phyloP scores from a whole-genome alignment of 2,113 vertebrate species.

The Charina bottae region DNA sequence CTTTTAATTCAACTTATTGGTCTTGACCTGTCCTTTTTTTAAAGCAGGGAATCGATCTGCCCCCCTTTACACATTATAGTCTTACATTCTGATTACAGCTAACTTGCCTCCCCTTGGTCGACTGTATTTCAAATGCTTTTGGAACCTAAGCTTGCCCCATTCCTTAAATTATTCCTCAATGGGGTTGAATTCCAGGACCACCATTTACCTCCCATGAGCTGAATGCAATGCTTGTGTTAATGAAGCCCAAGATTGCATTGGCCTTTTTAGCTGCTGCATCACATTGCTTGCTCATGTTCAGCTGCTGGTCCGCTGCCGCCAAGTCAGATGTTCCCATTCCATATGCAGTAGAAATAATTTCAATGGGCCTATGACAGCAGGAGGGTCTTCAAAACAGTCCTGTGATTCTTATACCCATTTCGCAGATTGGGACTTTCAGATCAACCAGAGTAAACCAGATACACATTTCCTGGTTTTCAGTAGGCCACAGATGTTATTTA shows the following conservation, averaged over 20 bases:
- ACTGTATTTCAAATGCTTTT: background rate
- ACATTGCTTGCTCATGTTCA: background rate
- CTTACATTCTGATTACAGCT: background rate
- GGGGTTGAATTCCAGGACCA: background rate
- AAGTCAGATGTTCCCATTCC: background rate
- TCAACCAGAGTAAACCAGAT: background rate
- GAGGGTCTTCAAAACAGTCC: background rate
- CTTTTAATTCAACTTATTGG: background rate
- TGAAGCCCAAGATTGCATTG: background rate
- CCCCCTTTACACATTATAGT: background rate
- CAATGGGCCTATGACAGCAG: background rate
- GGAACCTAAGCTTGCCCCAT: background rate
- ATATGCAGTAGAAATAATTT: background rate
- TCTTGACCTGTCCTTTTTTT: background rate
- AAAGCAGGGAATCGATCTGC: background rate
- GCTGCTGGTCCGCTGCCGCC: background rate
- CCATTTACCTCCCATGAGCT: background rate
- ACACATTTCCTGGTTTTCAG: background rate
- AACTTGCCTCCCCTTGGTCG: background rate
- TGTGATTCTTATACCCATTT: background rate
- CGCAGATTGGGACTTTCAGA: background rate
- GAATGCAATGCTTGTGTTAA: background rate
- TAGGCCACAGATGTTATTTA: background rate
- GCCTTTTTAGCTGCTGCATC: background rate
- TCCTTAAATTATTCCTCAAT: background rate